Conservation (phyloP, 2,888 invertebrate species). For the Buathra laborator region DNA sequence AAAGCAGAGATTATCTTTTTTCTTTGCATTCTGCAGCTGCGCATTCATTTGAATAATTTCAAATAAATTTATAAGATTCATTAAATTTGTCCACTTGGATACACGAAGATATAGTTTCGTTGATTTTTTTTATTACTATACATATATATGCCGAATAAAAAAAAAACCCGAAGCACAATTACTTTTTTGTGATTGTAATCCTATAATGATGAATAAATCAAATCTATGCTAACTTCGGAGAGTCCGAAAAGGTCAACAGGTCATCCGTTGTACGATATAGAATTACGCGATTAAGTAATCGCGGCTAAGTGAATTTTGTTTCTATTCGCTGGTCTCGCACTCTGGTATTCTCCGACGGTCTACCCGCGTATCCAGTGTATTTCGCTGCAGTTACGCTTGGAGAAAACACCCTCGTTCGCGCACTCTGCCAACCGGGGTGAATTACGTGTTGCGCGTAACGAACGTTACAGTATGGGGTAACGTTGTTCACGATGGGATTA, state of each 20-base stretch:
- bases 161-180: no score
- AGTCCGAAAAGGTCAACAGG: conserved; percentile 8
- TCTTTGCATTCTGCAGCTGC: no score
- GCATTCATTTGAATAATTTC: no score
- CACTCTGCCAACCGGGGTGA: conserved; percentile 63
- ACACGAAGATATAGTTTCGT: no score
- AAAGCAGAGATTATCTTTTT: no score
- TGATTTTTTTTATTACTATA: no score
- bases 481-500: conserved; percentile 80
- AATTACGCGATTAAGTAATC: conserved; percentile 23
- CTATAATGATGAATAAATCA: not conserved
- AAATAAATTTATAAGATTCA: no score
- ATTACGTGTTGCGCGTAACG: conserved; percentile 79
- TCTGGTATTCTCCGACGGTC: conserved; percentile 33
- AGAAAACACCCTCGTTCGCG: conserved; percentile 37
- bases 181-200: not conserved
- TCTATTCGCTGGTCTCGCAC: conserved; percentile 39
- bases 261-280: conserved; percentile 23
- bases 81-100: no score
- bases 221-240: not conserved
- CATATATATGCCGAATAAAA: no score
- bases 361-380: conserved; percentile 5
- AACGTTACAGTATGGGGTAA: conserved; percentile 75
- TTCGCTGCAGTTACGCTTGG: not conserved
- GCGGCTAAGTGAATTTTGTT: conserved; percentile 56